Percentiles rank a stretch among this genome's conserved stretches.
These are phyloP conservation scores for Leptobrachium leishanense DNA, from an alignment of 2,113 vertebrate species.

Conservation along the genomic window DNA sequence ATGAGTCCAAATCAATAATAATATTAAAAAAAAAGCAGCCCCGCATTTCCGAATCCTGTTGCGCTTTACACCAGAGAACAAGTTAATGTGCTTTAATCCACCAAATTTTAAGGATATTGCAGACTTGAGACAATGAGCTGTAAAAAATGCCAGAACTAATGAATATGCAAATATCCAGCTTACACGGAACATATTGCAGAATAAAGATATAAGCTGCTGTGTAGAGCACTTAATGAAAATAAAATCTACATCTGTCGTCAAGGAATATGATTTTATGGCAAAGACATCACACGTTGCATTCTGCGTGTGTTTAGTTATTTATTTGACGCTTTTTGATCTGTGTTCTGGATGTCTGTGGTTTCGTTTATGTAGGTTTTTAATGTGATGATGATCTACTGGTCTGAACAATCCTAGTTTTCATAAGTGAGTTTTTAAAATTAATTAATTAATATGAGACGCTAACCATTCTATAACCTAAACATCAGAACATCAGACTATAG, in stretches of 20 bases:
- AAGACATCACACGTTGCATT: not conserved
- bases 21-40: conserved; percentile 8
- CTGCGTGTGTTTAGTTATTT: too few species aligned
- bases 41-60: conserved; percentile 20
- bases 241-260: conserved; percentile 27
- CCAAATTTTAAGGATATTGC: conserved; percentile 38
- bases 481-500: too few species aligned
- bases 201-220: conserved; percentile 35
- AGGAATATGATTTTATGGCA: not conserved
- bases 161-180: conserved; percentile 45
- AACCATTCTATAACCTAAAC: too few species aligned
- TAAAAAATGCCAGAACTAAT: conserved; percentile 44
- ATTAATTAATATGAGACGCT: too few species aligned
- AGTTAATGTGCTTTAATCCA: conserved; percentile 47
- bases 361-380: too few species aligned
- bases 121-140: conserved; percentile 42
- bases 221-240: conserved; percentile 18
- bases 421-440: too few species aligned
- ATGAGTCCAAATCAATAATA: conserved; percentile 9
- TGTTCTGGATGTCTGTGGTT: too few species aligned
- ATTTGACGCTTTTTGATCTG: too few species aligned
- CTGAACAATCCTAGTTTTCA: too few species aligned
- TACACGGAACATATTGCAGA: conserved; percentile 40
- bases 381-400: too few species aligned
- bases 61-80: conserved; percentile 33